A percentile compares a stretch with the other conserved stretches of the same genome.
Evolutionary conservation across 2,888 invertebrate genomes (phyloP).

Genomic region (Pinctada fucata): DNA sequence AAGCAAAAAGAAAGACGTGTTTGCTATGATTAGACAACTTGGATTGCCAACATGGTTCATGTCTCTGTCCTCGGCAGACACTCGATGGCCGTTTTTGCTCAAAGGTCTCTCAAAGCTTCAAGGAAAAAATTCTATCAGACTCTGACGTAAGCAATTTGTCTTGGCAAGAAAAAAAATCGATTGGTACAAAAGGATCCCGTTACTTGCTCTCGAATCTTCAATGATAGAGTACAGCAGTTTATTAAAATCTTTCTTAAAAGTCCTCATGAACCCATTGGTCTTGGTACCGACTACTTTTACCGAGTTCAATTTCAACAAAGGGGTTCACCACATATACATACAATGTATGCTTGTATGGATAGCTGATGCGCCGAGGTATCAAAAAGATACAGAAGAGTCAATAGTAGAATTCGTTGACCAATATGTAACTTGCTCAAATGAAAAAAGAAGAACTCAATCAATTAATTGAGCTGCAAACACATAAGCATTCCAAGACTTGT

Average conservation of each 20-base stretch:
- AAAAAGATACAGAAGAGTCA: slow-evolving; percentile 18
- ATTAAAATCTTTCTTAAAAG: too few relatives aligned
- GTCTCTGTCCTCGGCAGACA: slow-evolving; percentile 49
- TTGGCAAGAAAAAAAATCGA: slow-evolving; percentile 41
- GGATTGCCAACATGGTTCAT: too few relatives aligned
- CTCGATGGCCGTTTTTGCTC: slow-evolving; percentile 46
- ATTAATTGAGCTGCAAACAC: slow-evolving; percentile 43
- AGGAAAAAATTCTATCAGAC: slow-evolving; percentile 23
- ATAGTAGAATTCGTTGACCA: slow-evolving; percentile 39
- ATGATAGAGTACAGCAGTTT: too few relatives aligned
- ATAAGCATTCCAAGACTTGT: too few relatives aligned
- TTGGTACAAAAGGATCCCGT: slow-evolving; percentile 43
- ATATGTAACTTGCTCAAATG: slow-evolving; percentile 41
- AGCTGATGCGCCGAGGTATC: too few relatives aligned
- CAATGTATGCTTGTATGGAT: slow-evolving; percentile 41
- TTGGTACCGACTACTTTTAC: slow-evolving; percentile 38
- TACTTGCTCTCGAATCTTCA: too few relatives aligned
- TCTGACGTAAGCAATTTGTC: slow-evolving; percentile 19
- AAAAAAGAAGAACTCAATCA: slow-evolving; percentile 2
- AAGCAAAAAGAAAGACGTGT: slow-evolving; percentile 43
- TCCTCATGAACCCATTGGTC: slow-evolving; percentile 42
- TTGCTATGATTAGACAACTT: too few relatives aligned
- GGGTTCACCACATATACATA: slow-evolving; percentile 51
- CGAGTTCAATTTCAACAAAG: slow-evolving; percentile 46
- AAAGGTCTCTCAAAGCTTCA: slow-evolving; percentile 38